Evolutionary conservation across 2,797 vertebrate species (phyloP), one percentile per base, ranked within the genome.

Genomic region (Spinus pinus): DNA sequence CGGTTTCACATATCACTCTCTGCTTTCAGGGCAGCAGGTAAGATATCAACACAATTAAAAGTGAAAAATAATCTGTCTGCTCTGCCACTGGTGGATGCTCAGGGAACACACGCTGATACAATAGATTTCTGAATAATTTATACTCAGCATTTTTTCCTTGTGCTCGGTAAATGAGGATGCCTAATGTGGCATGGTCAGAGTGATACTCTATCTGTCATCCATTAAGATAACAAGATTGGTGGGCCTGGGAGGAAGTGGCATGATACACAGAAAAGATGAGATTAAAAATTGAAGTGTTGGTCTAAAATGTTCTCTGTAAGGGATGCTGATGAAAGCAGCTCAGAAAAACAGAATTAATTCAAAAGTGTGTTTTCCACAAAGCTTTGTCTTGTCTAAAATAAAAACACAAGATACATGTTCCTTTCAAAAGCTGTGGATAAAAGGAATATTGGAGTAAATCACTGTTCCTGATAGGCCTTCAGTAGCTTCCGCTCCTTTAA

Each of bases 211-310:
- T 98, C 98, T 97, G 95, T 90, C 96, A 96, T 96, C 98, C 98
- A 98, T 99, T 99, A 99, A 98, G 98, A 98, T 99, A 99, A 99
- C 98, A 98, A 98, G 98, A 98, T 98, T 98, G 98, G 97, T 97
- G 96, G 98, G 97, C 98, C 97, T 96, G 96, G 51, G 80, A 93
- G 82, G 91, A 91, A 72, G 0, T 74, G 86, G 81, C 35, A 16
- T 79, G 85, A 94, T 88, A 71, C 31, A 12, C 49, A 27, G 67
- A 37, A 33, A 35, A 77, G 80, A 90, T 84, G 95, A 95, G 92
- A 95, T 96, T 94, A 96, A 94, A 97, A 96, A 97, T 90, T 86
- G 94, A 96, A 91, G 47, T 31, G 66, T 85, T 89, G 80, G 64
- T 81, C 87, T 62, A 28, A 90, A 95, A 84, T 50, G 64, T 83